A percentile compares a stretch with the other conserved stretches of the same genome.
Conservation (phyloP, 1,140 invertebrate genomes). For the Drosophila quadrilineata region DNA sequence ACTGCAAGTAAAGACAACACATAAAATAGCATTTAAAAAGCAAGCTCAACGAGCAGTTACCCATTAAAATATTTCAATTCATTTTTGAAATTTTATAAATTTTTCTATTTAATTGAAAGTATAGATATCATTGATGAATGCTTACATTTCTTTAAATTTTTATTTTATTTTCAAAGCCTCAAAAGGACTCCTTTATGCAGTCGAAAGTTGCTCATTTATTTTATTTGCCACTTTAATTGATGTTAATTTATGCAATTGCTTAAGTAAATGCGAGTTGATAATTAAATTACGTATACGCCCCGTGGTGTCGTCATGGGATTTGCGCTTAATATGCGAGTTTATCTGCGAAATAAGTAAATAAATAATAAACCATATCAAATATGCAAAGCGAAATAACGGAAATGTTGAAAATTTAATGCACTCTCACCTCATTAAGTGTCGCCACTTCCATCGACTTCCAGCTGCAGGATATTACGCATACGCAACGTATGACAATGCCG, state of each 20-base stretch:
- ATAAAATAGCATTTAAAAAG: neutral
- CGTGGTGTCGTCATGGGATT: neutral
- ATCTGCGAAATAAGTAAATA: neutral
- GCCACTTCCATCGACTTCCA: no score
- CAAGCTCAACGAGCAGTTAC: no score
- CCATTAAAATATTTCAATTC: no score
- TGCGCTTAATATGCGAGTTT: neutral
- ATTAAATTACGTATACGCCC: conserved; percentile 4
- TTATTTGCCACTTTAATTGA: neutral
- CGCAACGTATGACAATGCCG: neutral
- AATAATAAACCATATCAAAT: neutral
- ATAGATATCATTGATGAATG: no score
- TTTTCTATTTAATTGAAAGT: no score
- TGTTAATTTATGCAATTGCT: conserved; percentile 11
- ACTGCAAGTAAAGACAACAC: neutral
- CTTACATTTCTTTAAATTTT: no score
- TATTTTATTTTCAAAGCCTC: no score
- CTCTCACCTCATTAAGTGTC: conserved; percentile 1
- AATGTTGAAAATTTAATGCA: conserved; percentile 2
- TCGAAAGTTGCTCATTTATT: no score
- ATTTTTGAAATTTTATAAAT: no score
- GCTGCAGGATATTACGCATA: neutral
- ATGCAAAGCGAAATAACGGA: neutral
- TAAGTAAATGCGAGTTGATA: neutral
- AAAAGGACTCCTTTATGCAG: no score